Evolutionary conservation across 1,140 invertebrate genomes (phyloP).

Genomic region (Steinernema khuongi): DNA sequence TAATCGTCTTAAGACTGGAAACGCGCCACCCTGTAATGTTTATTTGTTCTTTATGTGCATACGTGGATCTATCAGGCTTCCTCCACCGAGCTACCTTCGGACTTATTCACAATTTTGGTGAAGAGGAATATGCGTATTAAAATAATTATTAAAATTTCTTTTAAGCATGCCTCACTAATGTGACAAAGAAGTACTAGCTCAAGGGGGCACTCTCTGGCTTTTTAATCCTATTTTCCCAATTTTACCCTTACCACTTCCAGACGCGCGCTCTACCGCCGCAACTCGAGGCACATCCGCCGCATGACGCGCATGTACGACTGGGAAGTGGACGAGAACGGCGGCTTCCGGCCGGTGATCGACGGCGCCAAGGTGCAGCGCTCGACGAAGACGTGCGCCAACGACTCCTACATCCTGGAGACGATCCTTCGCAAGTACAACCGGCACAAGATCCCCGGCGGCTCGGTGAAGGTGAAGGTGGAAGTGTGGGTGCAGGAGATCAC

Average conservation of each 20-base stretch:
- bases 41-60: too few species aligned
- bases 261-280: constrained; percentile 54
- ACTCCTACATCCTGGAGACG: constrained; percentile 54
- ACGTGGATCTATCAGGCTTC: too few species aligned
- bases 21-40: too few species aligned
- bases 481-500: constrained; percentile 59
- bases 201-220: not conserved
- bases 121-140: too few species aligned
- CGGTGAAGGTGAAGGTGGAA: constrained; percentile 48
- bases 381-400: constrained; percentile 47
- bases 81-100: too few species aligned
- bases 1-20: too few species aligned
- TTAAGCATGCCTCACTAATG: too few species aligned
- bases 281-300: constrained; percentile 53
- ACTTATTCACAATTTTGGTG: too few species aligned
- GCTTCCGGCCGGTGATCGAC: constrained; percentile 48
- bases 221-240: not conserved
- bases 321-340: constrained; percentile 53
- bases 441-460: constrained; percentile 56
- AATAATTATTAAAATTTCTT: too few species aligned
- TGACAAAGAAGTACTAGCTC: too few species aligned
- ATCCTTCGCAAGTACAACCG: constrained; percentile 53
- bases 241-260: constrained; percentile 30
- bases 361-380: constrained; percentile 32
- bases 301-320: constrained; percentile 54